A percentile compares a stretch with the other conserved stretches of the same genome.
Conservation (phyloP, 2,888 invertebrate genomes). For the Hypselothyrea guttata region DNA sequence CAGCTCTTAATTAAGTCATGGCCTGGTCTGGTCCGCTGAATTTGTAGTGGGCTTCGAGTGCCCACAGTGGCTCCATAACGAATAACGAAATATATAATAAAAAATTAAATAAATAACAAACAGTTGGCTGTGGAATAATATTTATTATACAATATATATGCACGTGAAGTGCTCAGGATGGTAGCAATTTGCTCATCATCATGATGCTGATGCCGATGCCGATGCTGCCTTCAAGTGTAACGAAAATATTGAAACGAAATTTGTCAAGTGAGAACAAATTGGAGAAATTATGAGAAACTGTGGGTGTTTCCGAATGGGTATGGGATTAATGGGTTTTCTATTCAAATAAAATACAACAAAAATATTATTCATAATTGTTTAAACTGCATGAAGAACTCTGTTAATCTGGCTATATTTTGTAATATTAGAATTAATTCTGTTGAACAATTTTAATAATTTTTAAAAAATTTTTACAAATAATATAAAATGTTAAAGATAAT, state of each 20-base stretch:
- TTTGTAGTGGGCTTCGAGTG: slow-evolving; percentile 69
- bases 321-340: no score
- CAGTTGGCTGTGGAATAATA: slow-evolving; percentile 56
- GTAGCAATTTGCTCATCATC: slow-evolving; percentile 40
- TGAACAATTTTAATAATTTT: no score
- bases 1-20: slow-evolving; percentile 76
- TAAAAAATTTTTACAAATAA: no score
- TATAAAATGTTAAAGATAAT: no score
- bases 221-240: slow-evolving; percentile 59
- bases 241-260: slow-evolving; percentile 71
- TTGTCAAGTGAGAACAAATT: slow-evolving; percentile 50
- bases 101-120: slow-evolving; percentile 19
- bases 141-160: slow-evolving; percentile 58
- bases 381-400: no score
- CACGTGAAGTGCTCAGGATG: slow-evolving; percentile 64
- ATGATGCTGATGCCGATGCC: slow-evolving; percentile 21
- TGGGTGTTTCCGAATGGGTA: neutral
- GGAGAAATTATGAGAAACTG: neutral
- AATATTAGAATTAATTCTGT: no score
- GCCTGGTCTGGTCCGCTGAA: slow-evolving; percentile 53
- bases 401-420: no score
- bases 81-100: slow-evolving; percentile 26
- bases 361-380: no score
- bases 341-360: no score
- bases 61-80: slow-evolving; percentile 60